Conservation (phyloP, 2,797 vertebrate genomes). For the Dromococcyx pavoninus region DNA sequence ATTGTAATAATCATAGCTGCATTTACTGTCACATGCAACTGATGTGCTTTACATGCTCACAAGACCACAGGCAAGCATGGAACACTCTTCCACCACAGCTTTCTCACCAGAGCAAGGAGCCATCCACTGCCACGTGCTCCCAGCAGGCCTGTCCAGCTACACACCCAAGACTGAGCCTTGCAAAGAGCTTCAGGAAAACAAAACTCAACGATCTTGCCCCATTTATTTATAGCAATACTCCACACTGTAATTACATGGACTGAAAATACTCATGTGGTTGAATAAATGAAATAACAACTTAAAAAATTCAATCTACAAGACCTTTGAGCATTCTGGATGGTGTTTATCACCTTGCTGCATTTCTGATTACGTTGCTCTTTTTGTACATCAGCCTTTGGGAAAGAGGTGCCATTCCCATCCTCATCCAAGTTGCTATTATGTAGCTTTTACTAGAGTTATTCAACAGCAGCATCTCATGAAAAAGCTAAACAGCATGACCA, state of each 20-base stretch:
- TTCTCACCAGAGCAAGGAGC: background rate
- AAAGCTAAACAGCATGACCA: background rate
- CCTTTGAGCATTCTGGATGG: background rate
- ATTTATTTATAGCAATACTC: background rate
- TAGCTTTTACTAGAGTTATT: background rate
- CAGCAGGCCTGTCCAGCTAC: background rate
- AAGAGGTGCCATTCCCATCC: background rate
- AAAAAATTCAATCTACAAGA: too few relatives aligned
- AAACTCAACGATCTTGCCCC: background rate
- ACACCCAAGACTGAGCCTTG: background rate
- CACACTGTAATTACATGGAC: background rate
- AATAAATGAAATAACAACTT: background rate
- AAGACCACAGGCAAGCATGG: background rate
- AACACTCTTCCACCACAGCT: background rate
- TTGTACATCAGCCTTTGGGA: background rate
- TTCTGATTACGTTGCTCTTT: background rate
- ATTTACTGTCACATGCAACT: background rate
- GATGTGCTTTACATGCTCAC: background rate
- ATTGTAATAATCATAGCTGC: background rate
- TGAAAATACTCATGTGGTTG: background rate
- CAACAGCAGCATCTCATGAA: background rate
- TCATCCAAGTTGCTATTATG: background rate
- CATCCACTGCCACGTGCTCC: background rate
- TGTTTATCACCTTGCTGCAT: background rate
- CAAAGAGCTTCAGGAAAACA: background rate